Evolutionary conservation across 2,113 vertebrate species (phyloP).

Genomic region (Morone chrysops): DNA sequence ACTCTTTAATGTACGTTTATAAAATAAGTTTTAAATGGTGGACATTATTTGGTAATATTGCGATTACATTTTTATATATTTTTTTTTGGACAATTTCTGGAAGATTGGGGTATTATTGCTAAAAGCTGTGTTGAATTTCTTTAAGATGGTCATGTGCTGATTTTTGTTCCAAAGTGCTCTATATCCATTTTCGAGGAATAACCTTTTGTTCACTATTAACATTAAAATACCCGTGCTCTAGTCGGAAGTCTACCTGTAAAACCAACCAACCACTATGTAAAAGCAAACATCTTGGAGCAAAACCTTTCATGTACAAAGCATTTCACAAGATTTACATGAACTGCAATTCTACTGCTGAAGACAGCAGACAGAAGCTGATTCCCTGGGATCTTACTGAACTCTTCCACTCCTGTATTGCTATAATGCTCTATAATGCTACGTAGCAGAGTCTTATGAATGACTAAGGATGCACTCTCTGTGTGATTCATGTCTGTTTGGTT

Average conservation of each 20-base stretch:
- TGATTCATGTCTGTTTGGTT: background rate
- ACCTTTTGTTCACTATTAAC: background rate
- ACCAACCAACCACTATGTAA: background rate
- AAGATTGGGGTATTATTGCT: slow-evolving; percentile 15
- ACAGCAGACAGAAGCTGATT: background rate
- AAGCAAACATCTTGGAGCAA: background rate
- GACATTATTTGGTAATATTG: background rate
- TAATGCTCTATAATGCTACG: background rate
- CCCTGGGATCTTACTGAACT: background rate
- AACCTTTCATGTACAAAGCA: background rate
- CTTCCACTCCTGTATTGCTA: background rate
- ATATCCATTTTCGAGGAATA: background rate
- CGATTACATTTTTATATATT: background rate
- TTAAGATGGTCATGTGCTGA: background rate
- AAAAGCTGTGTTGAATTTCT: slow-evolving; percentile 15
- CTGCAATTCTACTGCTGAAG: slow-evolving; percentile 18
- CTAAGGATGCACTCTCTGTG: background rate
- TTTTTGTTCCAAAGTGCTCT: slow-evolving; percentile 20
- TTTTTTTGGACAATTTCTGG: background rate
- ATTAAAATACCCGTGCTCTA: background rate
- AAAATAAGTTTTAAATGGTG: background rate
- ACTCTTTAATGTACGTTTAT: background rate
- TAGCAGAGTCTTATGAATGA: background rate
- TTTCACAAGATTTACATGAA: slow-evolving; percentile 25
- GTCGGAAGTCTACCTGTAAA: background rate